Base-by-base conservation (phyloP, 64 coral and sea anemone species). In the Montipora sp. region DNA sequence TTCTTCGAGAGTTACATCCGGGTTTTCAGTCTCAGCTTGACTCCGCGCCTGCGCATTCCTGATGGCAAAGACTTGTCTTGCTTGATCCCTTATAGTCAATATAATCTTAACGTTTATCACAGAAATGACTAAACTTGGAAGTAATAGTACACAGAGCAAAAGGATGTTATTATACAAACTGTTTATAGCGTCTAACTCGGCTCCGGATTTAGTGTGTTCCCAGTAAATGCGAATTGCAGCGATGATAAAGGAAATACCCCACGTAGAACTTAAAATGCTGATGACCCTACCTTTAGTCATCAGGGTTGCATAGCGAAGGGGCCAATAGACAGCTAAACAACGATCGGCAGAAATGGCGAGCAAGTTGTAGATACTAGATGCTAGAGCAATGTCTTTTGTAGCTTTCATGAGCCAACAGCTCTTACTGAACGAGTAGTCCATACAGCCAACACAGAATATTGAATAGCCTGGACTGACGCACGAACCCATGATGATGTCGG, bases 291-390 rank as follows among this genome's bases (percentile, higher is more conserved):
- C 55, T 46, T 59, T 59, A 10, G 86, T 96, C 45, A 96, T 89
- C 58, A 86, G 43, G 3, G n/a, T 14, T 5, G 80, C 43, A 65
- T 96, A 96, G 4, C 67, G 77, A 15, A 96, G 81, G 12, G 95
- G 90, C 14, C 83, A 59, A 22, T 84, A 73, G 36, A 96, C 91
- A 10, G 95, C 95, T 4, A 89, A 70, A 72, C 87, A 88, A 60
- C 95, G 90, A 74, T 93, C 95, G 50, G 83, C 93, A 11, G 66
- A 93, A 19, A 96, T 93, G 3, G 95, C 80, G 3, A 96, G 73
- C 9, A 96, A 51, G 47, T 89, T 96, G 2, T 77, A 63, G 21
- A 84, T 90, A 19, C 85, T 90, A 12, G 80, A 57, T 3, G 75
- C 51, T 18, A 96, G 87, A 8, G 83, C 78, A 27, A 80, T 24